phyloP scores from a whole-genome alignment of 35 echinoderm and acorn worm species.

The Apostichopus parvimensis region DNA sequence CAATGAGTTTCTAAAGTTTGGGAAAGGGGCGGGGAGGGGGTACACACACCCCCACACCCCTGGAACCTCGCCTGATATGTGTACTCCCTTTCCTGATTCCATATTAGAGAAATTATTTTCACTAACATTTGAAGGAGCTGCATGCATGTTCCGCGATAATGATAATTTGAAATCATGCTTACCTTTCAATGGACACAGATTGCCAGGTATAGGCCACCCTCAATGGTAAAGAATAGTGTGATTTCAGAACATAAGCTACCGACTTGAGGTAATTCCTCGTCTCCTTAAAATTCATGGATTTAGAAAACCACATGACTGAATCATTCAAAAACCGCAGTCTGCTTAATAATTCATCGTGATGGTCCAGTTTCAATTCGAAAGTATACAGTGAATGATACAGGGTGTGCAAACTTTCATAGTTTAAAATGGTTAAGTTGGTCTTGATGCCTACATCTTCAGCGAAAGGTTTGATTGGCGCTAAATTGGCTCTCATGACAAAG shows the following conservation, averaged over 20 bases:
- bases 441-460: constrained; percentile 52
- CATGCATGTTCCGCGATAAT: too few relatives aligned
- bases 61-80: too few relatives aligned
- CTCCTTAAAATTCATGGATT: constrained; percentile 56
- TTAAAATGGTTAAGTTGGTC: constrained; percentile 67
- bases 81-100: too few relatives aligned
- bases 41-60: too few relatives aligned
- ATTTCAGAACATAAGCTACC: constrained; percentile 19
- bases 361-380: constrained; percentile 35
- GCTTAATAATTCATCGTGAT: constrained; percentile 23
- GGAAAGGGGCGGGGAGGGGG: too few relatives aligned
- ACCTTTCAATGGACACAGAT: constrained; percentile 64
- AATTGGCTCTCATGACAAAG: constrained; percentile 73
- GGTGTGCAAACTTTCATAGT: constrained; percentile 45
- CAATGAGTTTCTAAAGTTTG: too few relatives aligned
- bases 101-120: too few relatives aligned
- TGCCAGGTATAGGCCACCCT: constrained; percentile 59
- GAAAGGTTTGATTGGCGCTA: constrained; percentile 54
- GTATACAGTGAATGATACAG: constrained; percentile 56
- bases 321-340: constrained; percentile 66
- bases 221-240: constrained; percentile 16
- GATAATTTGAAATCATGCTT: neutral
- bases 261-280: constrained; percentile 15
- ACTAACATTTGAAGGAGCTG: too few relatives aligned
- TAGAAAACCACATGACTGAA: constrained; percentile 73